Conservation (phyloP, 2,797 vertebrate genomes). For the Nasua narica region DNA sequence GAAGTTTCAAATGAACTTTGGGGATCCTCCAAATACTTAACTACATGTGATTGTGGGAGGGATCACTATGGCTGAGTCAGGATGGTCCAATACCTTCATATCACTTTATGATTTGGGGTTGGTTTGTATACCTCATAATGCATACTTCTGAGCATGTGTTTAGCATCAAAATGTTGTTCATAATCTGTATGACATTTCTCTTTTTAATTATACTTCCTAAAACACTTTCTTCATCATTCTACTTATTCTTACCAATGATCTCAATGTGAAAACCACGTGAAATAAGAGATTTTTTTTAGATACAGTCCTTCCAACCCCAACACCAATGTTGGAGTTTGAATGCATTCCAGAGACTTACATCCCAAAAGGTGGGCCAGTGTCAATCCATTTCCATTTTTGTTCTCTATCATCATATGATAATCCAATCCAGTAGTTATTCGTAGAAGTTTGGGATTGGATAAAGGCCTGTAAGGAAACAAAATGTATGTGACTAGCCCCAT, state of each 20-base stretch:
- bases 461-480: not conserved
- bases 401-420: rapidly evolving
- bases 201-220: not conserved
- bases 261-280: not conserved
- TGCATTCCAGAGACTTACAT: conserved; percentile 24
- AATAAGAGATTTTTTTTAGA: not conserved
- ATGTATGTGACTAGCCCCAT: not conserved
- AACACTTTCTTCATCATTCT: not conserved
- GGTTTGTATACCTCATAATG: not conserved
- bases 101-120: not conserved
- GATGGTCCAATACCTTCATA: not conserved
- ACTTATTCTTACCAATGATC: not conserved
- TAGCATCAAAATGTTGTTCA: not conserved
- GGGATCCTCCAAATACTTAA: not conserved
- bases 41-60: not conserved
- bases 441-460: rapidly evolving
- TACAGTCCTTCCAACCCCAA: not conserved
- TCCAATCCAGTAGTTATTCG: conserved; percentile 22
- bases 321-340: not conserved
- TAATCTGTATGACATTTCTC: not conserved
- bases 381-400: not conserved
- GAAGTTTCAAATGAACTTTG: not conserved
- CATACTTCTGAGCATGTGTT: not conserved
- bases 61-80: not conserved
- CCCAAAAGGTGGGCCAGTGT: rapidly evolving